phyloP scores from a whole-genome alignment of 2,113 vertebrate genomes.

The Boleophthalmus pectinirostris region DNA sequence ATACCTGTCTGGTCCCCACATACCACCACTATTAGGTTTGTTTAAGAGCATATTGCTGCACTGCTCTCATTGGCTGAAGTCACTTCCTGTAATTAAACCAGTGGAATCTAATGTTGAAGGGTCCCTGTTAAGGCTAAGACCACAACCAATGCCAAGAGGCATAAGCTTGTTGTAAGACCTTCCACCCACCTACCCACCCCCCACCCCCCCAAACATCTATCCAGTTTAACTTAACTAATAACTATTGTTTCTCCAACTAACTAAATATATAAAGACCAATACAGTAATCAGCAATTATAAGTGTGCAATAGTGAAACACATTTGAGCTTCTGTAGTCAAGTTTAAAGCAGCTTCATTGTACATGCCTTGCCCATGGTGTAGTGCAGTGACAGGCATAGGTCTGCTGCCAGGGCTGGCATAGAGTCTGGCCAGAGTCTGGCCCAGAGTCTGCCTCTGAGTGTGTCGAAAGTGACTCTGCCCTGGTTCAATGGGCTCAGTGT shows the following conservation, averaged over 20 bases:
- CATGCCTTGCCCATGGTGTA: conserved; percentile 33
- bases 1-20: conserved; percentile 38
- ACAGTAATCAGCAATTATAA: not conserved
- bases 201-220: no score
- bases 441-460: conserved; percentile 24
- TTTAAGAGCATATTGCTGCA: conserved; percentile 54
- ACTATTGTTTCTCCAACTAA: no score
- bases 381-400: conserved; percentile 27
- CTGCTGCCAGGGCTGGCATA: conserved; percentile 29
- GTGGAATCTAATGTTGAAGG: conserved; percentile 58
- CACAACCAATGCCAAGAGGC: not conserved
- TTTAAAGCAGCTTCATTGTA: conserved; percentile 22
- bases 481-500: conserved; percentile 48
- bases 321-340: not conserved
- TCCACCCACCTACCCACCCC: no score
- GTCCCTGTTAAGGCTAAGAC: conserved; percentile 14
- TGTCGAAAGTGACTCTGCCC: conserved; percentile 36
- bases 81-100: conserved; percentile 65
- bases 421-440: conserved; percentile 24
- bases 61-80: conserved; percentile 50
- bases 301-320: conserved; percentile 33
- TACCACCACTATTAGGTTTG: conserved; percentile 42
- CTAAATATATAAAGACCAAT: no score
- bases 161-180: not conserved
- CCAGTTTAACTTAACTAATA: no score